Base-by-base conservation (phyloP, 2,797 vertebrate species). In the Siniperca undulata region DNA sequence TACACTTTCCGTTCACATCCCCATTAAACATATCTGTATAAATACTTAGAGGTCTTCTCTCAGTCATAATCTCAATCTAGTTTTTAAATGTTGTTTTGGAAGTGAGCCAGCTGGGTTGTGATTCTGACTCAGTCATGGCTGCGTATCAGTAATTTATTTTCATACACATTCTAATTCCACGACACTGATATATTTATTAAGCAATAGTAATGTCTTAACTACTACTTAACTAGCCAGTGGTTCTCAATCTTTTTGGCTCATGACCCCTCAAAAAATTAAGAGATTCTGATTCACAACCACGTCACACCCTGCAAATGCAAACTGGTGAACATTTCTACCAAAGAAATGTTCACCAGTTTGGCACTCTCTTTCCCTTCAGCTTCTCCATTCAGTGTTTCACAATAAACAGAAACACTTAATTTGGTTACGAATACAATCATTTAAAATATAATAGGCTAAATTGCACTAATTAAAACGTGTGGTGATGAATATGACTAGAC, bases 1-100 rank as follows among this genome's bases (percentile, higher is more conserved):
- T 73, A 36, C 65, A 40, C 61, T 50, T n/a, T 27, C 53, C n/a
- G 50, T 73, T 83, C 74, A 53, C 19, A 42, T 68, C 65, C 48
- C 30, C 53, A 11, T 55, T 79, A 67, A 72, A 79, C 46, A 52
- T 56, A 56, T 46, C 44, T 61, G 7, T 56, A 20, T 6, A 11
- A 46, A 74, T 50, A 70, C 38, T 50, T 9, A 5, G 14, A 38
- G 30, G 56, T 71, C 38, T 13, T 58, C 20, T 56, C 55, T 58
- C 5, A 30, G 24, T 61, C n/a, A 40, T 4, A 14, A 74, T 67
- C 68, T 82, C 58, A 40, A 50, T 76, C 27, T 42, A 16, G 48
- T 52, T 64, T 82, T 52, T 36, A 70, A 61, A 73, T 56, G 50
- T 52, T 30, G 12, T 56, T 17, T 27, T 70, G 40, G 61, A 74